These are phyloP conservation scores for Drosophila neonasuta DNA, from an alignment of 2,888 invertebrate species.

Conservation along the genomic window DNA sequence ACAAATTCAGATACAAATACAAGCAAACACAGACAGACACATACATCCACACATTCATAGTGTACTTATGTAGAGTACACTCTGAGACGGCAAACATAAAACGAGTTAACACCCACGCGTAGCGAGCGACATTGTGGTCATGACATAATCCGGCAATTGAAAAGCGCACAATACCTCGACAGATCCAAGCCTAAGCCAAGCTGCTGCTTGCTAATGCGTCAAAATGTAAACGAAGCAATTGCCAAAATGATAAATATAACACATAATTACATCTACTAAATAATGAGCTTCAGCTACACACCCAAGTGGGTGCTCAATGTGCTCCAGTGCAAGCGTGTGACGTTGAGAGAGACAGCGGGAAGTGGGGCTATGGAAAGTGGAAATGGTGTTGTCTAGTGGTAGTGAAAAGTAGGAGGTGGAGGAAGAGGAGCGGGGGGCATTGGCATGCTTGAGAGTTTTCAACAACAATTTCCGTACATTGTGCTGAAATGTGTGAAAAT, in stretches of 20 bases:
- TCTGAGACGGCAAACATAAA: not conserved
- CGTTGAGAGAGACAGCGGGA: not conserved
- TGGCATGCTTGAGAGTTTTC: slow-evolving; percentile 57
- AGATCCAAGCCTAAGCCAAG: slow-evolving; percentile 3
- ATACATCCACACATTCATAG: slow-evolving; percentile 9
- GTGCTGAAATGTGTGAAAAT: slow-evolving; percentile 52
- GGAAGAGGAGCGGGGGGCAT: slow-evolving; percentile 1
- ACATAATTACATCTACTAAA: slow-evolving; percentile 62
- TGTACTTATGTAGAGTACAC: slow-evolving; percentile 3
- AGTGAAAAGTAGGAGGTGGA: not conserved
- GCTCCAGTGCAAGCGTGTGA: slow-evolving; percentile 9
- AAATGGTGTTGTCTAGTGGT: not conserved
- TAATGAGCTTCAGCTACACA: slow-evolving; percentile 7
- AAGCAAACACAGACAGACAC: slow-evolving; percentile 14
- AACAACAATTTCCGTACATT: slow-evolving; percentile 66
- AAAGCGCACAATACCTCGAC: slow-evolving; percentile 5
- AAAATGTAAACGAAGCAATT: slow-evolving; percentile 43
- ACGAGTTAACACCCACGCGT: slow-evolving; percentile 20
- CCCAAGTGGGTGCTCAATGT: slow-evolving; percentile 19
- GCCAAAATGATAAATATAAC: slow-evolving; percentile 59
- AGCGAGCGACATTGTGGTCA: slow-evolving; percentile 34
- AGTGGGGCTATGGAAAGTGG: not conserved
- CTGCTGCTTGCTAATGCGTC: slow-evolving; percentile 45
- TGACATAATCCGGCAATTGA: slow-evolving; percentile 36
- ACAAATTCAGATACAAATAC: slow-evolving; percentile 15